Conservation (phyloP, 1,140 invertebrate genomes). For the Lysiphlebus fabarum region DNA sequence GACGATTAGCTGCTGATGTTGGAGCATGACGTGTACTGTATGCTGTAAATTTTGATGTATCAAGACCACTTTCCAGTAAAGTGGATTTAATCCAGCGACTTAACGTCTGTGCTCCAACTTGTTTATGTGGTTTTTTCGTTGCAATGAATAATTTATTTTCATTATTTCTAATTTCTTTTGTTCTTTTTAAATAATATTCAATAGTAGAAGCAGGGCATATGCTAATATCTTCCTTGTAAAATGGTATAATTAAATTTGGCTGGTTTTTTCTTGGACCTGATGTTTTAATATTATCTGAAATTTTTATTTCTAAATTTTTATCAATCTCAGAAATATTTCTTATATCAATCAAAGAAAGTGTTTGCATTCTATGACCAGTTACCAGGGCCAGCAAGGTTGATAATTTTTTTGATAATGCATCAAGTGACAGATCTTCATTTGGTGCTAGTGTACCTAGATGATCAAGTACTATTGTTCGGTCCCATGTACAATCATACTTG, state of each 20-base stretch:
- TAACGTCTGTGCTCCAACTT: slow-evolving; percentile 13
- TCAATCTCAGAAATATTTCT: slow-evolving; percentile 8
- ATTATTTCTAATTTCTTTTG: slow-evolving; percentile 4
- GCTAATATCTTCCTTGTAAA: slow-evolving; percentile 7
- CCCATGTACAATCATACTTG: slow-evolving; percentile 34
- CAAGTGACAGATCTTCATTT: slow-evolving; percentile 21
- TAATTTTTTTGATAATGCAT: slow-evolving; percentile 13
- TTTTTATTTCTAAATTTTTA: slow-evolving; percentile 17
- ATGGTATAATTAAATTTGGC: slow-evolving; percentile 19
- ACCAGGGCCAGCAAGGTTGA: slow-evolving; percentile 13
- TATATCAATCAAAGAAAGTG: slow-evolving; percentile 18
- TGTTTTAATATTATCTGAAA: slow-evolving; percentile 21
- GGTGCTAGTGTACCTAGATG: slow-evolving; percentile 12
- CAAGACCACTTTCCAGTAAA: slow-evolving; percentile 14
- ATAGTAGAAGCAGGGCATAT: slow-evolving; percentile 18
- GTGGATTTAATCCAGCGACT: slow-evolving; percentile 29
- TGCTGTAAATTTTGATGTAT: slow-evolving; percentile 26
- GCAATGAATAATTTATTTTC: slow-evolving; percentile 23
- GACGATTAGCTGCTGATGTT: slow-evolving; percentile 29
- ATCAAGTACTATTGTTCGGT: slow-evolving; percentile 28
- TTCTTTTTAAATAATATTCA: slow-evolving; percentile 17
- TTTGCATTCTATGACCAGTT: slow-evolving; percentile 22
- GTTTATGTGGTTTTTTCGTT: slow-evolving; percentile 21
- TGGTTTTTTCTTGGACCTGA: slow-evolving; percentile 11
- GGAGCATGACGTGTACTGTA: slow-evolving; percentile 35